Evolutionary conservation across 2,888 invertebrate genomes (phyloP).

Genomic region (Tinea pellionella): DNA sequence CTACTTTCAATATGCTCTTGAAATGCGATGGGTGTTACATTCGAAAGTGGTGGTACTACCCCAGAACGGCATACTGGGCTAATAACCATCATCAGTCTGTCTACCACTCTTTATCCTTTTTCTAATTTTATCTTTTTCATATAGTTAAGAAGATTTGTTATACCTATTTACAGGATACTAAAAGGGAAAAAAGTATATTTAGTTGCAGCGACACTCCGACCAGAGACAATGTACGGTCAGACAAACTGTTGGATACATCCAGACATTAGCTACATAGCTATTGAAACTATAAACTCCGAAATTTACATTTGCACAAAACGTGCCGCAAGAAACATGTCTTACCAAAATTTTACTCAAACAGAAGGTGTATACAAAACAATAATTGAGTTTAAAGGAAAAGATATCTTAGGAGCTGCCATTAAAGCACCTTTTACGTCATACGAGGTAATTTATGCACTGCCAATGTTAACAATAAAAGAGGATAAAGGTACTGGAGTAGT

Average conservation of each 20-base stretch:
- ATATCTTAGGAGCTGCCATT: slow-evolving; percentile 86
- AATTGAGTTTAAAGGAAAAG: slow-evolving; percentile 75
- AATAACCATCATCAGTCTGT: no score
- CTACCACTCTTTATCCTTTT: no score
- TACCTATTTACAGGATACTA: slow-evolving; percentile 43
- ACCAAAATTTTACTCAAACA: slow-evolving; percentile 87
- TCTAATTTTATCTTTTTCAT: no score
- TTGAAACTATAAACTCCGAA: slow-evolving; percentile 77
- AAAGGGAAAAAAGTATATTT: slow-evolving; percentile 76
- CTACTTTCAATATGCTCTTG: no score
- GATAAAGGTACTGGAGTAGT: slow-evolving; percentile 99
- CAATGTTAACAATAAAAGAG: slow-evolving; percentile 97
- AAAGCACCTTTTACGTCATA: slow-evolving; percentile 88
- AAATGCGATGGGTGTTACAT: no score
- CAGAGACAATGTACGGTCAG: slow-evolving; percentile 99
- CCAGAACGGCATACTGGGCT: no score
- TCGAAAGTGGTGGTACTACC: no score
- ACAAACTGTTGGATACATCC: slow-evolving; percentile 99
- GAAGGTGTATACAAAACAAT: slow-evolving; percentile 84
- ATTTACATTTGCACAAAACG: slow-evolving; percentile 89
- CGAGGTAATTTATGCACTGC: slow-evolving; percentile 88
- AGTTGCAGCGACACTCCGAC: slow-evolving; percentile 97
- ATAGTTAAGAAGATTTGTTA: no score
- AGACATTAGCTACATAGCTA: slow-evolving; percentile 92
- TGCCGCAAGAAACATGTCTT: slow-evolving; percentile 95